These are phyloP conservation scores for Thecocarcelia acutangulata DNA, from an alignment of 2,888 invertebrate species.

Conservation along the genomic window DNA sequence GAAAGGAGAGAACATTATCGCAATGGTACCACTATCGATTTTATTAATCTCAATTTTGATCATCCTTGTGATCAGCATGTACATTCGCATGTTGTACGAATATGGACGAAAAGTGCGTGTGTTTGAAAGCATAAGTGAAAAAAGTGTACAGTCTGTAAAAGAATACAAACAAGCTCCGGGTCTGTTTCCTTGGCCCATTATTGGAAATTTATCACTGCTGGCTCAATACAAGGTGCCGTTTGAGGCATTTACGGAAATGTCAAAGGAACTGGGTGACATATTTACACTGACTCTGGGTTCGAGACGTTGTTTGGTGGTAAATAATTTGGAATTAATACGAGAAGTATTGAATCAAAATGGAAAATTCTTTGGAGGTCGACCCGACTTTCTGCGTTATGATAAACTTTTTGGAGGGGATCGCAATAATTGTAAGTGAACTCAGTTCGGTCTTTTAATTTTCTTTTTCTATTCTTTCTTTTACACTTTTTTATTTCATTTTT, in stretches of 20 bases:
- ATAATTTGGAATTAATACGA: slow-evolving; percentile 86
- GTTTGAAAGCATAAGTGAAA: slow-evolving; percentile 3
- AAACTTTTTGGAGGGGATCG: slow-evolving; percentile 92
- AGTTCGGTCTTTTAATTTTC: background rate
- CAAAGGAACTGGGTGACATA: slow-evolving; percentile 87
- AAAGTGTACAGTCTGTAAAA: slow-evolving; percentile 36
- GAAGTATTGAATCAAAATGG: slow-evolving; percentile 90
- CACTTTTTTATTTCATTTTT: background rate
- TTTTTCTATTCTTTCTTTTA: background rate
- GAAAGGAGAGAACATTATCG: background rate
- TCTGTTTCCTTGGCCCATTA: slow-evolving; percentile 85
- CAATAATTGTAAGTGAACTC: slow-evolving; percentile 90
- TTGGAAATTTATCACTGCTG: slow-evolving; percentile 87
- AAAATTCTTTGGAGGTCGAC: slow-evolving; percentile 90
- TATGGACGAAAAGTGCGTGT: slow-evolving; percentile 62
- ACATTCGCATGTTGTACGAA: slow-evolving; percentile 59
- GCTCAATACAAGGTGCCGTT: slow-evolving; percentile 86
- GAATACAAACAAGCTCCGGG: slow-evolving; percentile 83
- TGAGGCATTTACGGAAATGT: slow-evolving; percentile 86
- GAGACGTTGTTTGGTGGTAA: slow-evolving; percentile 88
- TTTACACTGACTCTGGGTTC: slow-evolving; percentile 86
- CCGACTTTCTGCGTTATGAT: slow-evolving; percentile 90
- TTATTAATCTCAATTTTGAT: slow-evolving; percentile 43
- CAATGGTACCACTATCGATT: slow-evolving; percentile 18
- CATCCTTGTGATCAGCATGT: slow-evolving; percentile 36